Evolutionary conservation across 1,140 invertebrate genomes (phyloP).

Genomic region (Drosophila yakuba): DNA sequence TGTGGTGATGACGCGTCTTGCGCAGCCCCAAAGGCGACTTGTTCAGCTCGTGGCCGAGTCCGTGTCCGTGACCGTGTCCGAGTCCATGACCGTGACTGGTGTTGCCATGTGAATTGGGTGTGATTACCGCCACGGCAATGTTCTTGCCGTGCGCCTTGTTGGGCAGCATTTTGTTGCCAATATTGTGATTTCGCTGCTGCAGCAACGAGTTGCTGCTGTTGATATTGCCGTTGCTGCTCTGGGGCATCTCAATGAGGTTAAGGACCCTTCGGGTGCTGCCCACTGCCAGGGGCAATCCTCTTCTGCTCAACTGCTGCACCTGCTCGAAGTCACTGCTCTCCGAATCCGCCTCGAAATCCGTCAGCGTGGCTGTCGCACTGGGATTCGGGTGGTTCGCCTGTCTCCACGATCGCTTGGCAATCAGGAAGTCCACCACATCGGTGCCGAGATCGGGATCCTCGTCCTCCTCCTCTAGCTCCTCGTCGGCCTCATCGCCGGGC

Average conservation of each 20-base stretch:
- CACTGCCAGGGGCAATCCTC: slow-evolving; percentile 13
- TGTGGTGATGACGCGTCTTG: slow-evolving; percentile 84
- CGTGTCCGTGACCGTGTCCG: slow-evolving; percentile 13
- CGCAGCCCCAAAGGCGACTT: slow-evolving; percentile 64
- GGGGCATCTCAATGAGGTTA: slow-evolving; percentile 21
- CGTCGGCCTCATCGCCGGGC: slow-evolving; percentile 76
- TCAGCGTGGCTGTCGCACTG: slow-evolving; percentile 53
- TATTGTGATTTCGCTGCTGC: slow-evolving; percentile 25
- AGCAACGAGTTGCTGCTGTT: slow-evolving; percentile 30
- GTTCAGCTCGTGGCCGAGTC: slow-evolving; percentile 54
- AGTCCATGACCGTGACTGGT: slow-evolving; percentile 14
- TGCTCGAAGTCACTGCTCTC: slow-evolving; percentile 82
- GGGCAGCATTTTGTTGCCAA: slow-evolving; percentile 63
- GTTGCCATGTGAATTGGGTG: slow-evolving; percentile 67
- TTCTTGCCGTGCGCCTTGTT: slow-evolving; percentile 57
- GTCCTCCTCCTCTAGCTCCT: slow-evolving; percentile 69
- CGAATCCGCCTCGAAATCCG: slow-evolving; percentile 84
- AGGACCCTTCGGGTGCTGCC: slow-evolving; percentile 14
- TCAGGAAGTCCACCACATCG: slow-evolving; percentile 70
- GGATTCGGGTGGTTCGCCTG: slow-evolving; percentile 33
- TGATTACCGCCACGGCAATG: slow-evolving; percentile 78
- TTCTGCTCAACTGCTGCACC: slow-evolving; percentile 52
- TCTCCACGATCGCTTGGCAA: slow-evolving; percentile 65
- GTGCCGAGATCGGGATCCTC: slow-evolving; percentile 32
- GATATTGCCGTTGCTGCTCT: slow-evolving; percentile 25